Evolutionary conservation across 2,888 invertebrate species (phyloP), one percentile per base, ranked within the genome.

Genomic region (Platycnemis pennipes): DNA sequence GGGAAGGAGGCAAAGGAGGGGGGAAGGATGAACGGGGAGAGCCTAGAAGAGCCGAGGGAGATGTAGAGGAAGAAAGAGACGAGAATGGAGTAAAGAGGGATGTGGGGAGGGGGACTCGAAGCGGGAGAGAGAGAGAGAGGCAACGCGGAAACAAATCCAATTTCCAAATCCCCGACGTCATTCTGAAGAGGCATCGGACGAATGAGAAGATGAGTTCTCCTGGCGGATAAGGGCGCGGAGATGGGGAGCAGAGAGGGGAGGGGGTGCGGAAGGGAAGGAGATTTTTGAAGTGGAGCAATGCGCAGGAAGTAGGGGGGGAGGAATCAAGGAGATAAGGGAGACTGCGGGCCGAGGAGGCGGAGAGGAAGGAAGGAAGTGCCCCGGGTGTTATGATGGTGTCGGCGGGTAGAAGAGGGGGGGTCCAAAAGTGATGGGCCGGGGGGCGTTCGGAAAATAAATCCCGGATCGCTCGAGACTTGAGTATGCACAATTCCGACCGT

Each of bases 121-220:
- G 63, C 7, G 26, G 63, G 56, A 89, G 42, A 42, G 19, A 63
- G 56, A 19, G 49, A n/a, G 63, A 63, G 91, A 56, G 56, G 69
- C 91, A 26, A 91, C 44, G 91, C 44, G 44, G 94, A 94, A 94
- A 94, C 94, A 94, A 94, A 94, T 94, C 94, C 94, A 94, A 94
- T 94, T 94, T 94, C 88, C 94, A 94, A 94, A 94, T 94, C 94
- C 94, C 94, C 88, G 94, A 94, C 87, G 94, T 94, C 94, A 88
- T 94, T 94, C 88, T 63, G 85, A 91, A 91, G 91, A 91, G 89
- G 53, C 37, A 56, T 56, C 42, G 49, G 53, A 56, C 42, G 42
- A 89, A 89, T 53, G 91, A 63, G 63, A 63, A 13, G 91, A 91
- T 42, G 91, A 56, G 91, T 63, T 91, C 56, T 56, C 56, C 89